A percentile compares a stretch with the other conserved stretches of the same genome.
These are phyloP conservation scores for Cyanistes caeruleus DNA, from an alignment of 2,113 vertebrate genomes.

Conservation along the genomic window DNA sequence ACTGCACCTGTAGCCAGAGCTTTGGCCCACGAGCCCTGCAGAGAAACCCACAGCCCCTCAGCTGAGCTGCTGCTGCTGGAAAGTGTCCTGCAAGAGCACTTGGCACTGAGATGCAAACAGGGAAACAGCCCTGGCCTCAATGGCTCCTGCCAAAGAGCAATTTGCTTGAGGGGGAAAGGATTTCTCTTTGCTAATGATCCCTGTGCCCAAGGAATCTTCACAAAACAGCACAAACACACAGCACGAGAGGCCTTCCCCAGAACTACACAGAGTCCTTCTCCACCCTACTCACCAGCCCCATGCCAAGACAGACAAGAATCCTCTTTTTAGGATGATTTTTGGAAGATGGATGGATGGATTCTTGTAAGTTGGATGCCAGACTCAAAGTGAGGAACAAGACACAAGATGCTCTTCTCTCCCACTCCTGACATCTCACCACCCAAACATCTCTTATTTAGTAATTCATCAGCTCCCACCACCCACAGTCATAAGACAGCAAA, in stretches of 20 bases:
- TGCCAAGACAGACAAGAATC: neutral
- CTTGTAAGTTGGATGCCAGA: neutral
- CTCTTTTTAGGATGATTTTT: neutral
- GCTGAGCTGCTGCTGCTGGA: neutral
- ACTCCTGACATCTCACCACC: neutral
- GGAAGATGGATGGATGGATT: neutral
- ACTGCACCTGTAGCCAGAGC: neutral
- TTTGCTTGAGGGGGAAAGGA: neutral
- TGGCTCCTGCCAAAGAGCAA: neutral
- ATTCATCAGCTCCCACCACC: neutral
- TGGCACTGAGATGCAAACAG: neutral
- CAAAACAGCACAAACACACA: neutral
- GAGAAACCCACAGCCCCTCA: neutral
- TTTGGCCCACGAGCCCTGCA: neutral
- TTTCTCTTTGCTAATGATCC: neutral
- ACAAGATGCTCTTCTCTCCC: neutral
- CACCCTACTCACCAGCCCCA: neutral
- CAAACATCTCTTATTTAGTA: neutral
- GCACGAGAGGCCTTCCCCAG: neutral
- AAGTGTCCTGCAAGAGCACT: neutral
- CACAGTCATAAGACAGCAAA: neutral
- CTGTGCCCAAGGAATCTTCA: rapidly evolving
- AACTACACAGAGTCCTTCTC: neutral
- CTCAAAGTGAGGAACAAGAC: neutral
- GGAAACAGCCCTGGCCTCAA: neutral